These are phyloP conservation scores for Bugulina stolonifera DNA, from an alignment of 2,888 invertebrate genomes.

Conservation along the genomic window DNA sequence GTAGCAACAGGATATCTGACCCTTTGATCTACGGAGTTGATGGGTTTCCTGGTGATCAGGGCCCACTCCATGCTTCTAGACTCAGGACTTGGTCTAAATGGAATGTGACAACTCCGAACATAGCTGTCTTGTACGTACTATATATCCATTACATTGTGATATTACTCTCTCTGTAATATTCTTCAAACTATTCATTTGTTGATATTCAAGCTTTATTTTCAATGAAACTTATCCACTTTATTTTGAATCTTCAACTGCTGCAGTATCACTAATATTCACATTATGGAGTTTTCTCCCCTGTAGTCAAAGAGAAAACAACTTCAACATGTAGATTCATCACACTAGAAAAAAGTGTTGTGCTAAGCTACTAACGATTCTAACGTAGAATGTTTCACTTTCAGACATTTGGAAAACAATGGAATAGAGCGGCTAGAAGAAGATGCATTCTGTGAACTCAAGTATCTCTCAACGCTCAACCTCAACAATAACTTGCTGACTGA, in stretches of 20 bases:
- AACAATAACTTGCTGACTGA: constrained; percentile 34
- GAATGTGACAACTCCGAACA: constrained; percentile 20
- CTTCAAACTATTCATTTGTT: too few relatives aligned
- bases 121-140: neutral
- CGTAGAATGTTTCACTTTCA: too few relatives aligned
- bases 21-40: constrained; percentile 5
- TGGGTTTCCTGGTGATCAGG: constrained; percentile 1
- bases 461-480: constrained; percentile 33
- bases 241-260: too few relatives aligned
- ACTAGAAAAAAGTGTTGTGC: too few relatives aligned
- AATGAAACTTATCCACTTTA: too few relatives aligned
- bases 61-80: neutral
- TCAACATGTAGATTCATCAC: too few relatives aligned
- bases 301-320: too few relatives aligned
- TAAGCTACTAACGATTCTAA: too few relatives aligned
- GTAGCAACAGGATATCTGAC: constrained; percentile 20
- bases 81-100: neutral
- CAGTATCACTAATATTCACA: too few relatives aligned
- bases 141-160: neutral
- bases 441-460: constrained; percentile 35
- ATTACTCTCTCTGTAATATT: too few relatives aligned
- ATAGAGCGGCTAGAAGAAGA: constrained; percentile 32
- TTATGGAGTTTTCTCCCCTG: too few relatives aligned
- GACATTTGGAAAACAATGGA: constrained; percentile 33
- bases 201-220: too few relatives aligned